These are phyloP conservation scores for Ptilonorhynchus violaceus DNA, from an alignment of 2,113 vertebrate species.

Conservation along the genomic window DNA sequence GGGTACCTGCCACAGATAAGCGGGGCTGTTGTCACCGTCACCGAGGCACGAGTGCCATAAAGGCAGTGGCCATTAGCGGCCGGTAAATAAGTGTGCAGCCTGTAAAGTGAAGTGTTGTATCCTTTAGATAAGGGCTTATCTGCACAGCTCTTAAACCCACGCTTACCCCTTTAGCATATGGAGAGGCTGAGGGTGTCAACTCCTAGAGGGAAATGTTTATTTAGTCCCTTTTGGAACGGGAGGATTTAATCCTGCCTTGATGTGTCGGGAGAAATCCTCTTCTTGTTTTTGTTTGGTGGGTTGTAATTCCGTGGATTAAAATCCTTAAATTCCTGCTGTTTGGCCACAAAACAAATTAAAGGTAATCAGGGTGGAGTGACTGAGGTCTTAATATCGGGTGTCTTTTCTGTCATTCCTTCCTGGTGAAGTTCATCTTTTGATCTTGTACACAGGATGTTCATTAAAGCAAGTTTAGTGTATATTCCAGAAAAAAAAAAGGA, in stretches of 20 bases:
- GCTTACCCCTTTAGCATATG: neutral
- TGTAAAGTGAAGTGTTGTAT: neutral
- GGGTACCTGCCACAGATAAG: neutral
- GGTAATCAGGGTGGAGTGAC: neutral
- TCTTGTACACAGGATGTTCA: neutral
- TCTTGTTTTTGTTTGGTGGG: neutral
- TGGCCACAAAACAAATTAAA: neutral
- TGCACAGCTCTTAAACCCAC: neutral
- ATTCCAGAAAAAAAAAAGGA: neutral
- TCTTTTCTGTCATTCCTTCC: neutral
- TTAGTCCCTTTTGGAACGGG: neutral
- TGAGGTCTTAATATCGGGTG: neutral
- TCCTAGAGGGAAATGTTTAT: slow-evolving; percentile 12
- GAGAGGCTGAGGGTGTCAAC: neutral
- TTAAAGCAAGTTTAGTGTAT: neutral
- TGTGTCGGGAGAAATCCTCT: neutral
- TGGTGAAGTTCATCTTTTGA: neutral
- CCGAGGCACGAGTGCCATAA: neutral
- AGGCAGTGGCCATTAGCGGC: neutral
- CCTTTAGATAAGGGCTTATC: slow-evolving; percentile 56
- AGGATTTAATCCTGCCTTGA: neutral
- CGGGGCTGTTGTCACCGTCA: neutral
- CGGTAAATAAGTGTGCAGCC: neutral
- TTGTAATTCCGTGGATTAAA: neutral
- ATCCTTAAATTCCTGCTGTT: neutral